These are phyloP conservation scores for Engraulis encrasicolus DNA, from an alignment of 2,113 vertebrate species.

Conservation along the genomic window DNA sequence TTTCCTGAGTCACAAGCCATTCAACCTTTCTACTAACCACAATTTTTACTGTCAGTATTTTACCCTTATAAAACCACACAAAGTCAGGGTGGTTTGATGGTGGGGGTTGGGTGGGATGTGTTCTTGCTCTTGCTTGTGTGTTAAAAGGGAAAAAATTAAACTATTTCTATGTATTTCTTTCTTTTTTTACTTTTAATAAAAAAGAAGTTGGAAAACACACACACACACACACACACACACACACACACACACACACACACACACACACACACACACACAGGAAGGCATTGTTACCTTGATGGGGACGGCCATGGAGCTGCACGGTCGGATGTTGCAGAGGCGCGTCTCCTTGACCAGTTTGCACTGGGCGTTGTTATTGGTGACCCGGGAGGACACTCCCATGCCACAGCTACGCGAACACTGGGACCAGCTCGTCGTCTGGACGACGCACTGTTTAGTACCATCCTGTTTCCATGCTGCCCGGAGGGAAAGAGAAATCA, in stretches of 20 bases:
- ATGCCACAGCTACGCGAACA: slow-evolving; percentile 82
- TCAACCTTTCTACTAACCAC: too few relatives aligned
- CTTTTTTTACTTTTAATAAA: too few relatives aligned
- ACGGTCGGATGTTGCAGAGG: slow-evolving; percentile 80
- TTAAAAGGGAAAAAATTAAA: too few relatives aligned
- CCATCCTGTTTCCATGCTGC: slow-evolving; percentile 71
- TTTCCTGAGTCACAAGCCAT: too few relatives aligned
- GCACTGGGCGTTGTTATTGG: slow-evolving; percentile 79
- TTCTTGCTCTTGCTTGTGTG: too few relatives aligned
- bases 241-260: background rate
- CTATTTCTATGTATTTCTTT: too few relatives aligned
- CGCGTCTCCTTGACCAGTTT: slow-evolving; percentile 81
- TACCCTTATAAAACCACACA: too few relatives aligned
- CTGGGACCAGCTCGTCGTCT: slow-evolving; percentile 82
- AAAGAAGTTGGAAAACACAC: too few relatives aligned
- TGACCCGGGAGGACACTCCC: slow-evolving; percentile 80
- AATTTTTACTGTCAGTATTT: too few relatives aligned
- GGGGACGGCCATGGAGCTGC: slow-evolving; percentile 72
- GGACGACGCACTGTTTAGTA: slow-evolving; percentile 69
- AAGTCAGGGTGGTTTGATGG: too few relatives aligned
- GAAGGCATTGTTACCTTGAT: slow-evolving; percentile 75
- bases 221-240: background rate
- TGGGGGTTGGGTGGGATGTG: too few relatives aligned
- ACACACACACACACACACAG: background rate
- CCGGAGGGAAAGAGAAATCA: background rate